A percentile compares a stretch with the other conserved stretches of the same genome.
These are phyloP conservation scores for Podarcis cretensis DNA, from an alignment of 2,113 vertebrate species.

Conservation along the genomic window DNA sequence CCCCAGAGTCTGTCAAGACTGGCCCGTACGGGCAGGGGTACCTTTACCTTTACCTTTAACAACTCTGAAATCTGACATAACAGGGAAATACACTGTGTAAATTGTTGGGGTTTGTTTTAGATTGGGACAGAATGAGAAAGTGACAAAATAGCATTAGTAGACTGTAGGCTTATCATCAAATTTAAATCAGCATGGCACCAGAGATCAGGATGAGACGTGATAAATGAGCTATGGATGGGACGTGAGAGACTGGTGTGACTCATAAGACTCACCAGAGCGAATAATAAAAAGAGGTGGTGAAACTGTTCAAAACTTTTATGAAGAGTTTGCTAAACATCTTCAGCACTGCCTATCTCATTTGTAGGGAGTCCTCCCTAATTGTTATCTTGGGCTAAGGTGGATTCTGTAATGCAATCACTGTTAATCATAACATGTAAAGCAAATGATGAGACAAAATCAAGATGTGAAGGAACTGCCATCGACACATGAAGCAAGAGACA, in stretches of 20 bases:
- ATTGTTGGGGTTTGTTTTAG: rapidly evolving
- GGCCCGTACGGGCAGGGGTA: too few species aligned
- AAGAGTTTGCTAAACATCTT: conserved; percentile 38
- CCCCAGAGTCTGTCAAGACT: too few species aligned
- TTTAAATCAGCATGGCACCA: conserved; percentile 7
- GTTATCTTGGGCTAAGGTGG: conserved; percentile 61
- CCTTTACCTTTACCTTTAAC: too few species aligned
- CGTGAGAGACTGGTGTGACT: conserved; percentile 58
- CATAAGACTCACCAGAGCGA: conserved; percentile 40
- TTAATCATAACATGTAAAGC: conserved; percentile 64
- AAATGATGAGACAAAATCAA: conserved; percentile 58
- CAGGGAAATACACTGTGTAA: background rate
- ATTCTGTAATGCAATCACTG: conserved; percentile 67
- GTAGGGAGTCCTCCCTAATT: conserved; percentile 51
- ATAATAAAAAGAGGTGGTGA: background rate
- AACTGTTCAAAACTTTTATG: background rate
- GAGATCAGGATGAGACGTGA: conserved; percentile 31
- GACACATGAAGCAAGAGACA: conserved; percentile 45
- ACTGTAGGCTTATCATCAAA: background rate
- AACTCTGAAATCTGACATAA: background rate
- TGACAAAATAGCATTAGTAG: background rate
- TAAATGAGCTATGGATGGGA: background rate
- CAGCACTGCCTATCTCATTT: conserved; percentile 57
- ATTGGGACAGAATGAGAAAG: conserved; percentile 13
- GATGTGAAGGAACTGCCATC: conserved; percentile 29